Conservation (phyloP, 1,140 invertebrate species). For the Trichonephila clavata region DNA sequence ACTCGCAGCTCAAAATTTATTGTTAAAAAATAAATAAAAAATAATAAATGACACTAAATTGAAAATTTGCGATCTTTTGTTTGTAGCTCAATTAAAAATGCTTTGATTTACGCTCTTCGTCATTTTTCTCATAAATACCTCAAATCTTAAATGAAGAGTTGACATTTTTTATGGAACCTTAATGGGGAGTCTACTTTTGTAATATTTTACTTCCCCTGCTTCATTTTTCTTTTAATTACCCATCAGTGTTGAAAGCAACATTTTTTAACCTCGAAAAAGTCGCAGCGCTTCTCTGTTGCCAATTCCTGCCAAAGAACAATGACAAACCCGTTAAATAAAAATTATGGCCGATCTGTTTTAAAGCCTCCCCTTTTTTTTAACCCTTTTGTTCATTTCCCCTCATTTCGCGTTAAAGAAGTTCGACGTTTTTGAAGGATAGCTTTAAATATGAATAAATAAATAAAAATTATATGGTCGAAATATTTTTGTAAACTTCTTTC, state of each 20-base stretch:
- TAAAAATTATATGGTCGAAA: not conserved
- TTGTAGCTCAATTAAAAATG: not conserved
- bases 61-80: not conserved
- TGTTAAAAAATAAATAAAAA: not conserved
- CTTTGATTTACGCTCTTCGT: not conserved
- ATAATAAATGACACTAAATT: not conserved
- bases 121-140: slow-evolving; percentile 42
- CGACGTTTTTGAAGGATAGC: not conserved
- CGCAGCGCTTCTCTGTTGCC: not conserved
- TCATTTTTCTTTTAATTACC: slow-evolving; percentile 37
- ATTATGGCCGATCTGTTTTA: slow-evolving; percentile 51
- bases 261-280: slow-evolving; percentile 40
- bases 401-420: not conserved
- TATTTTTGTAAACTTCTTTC: not conserved
- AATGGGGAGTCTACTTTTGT: not conserved
- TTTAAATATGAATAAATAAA: not conserved
- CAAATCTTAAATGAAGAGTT: not conserved
- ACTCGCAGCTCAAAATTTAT: not conserved
- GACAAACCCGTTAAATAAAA: slow-evolving; percentile 48
- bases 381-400: not conserved
- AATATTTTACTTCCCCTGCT: not conserved
- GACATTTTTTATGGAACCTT: slow-evolving; percentile 1
- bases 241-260: not conserved
- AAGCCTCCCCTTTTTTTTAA: not conserved
- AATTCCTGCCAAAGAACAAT: slow-evolving; percentile 13